Evolutionary conservation across 1,140 invertebrate genomes (phyloP), one percentile per base, ranked within the genome.

Genomic region (Meloidogyne exigua): DNA sequence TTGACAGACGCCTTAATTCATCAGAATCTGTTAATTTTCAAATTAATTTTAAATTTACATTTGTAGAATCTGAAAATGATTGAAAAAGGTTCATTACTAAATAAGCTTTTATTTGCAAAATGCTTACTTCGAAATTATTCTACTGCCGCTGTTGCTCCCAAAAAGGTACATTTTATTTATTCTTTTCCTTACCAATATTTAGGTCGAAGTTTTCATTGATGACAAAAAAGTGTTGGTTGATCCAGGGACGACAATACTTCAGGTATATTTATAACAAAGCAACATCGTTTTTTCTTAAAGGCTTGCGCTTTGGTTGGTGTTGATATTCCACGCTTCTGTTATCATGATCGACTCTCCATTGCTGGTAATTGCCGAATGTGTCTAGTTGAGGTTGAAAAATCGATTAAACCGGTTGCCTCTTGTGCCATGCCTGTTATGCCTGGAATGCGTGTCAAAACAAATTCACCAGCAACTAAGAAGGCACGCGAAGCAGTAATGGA

Each of bases 381-480:
- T 90, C 89, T 99, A 7, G 97, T 99, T 1, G 97, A 99, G 90
- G 95, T 99, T 49, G 97, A 99, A 89, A 98, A 96, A 88, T 92
- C 92, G 65, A 89, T 92, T 2, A 94, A 94, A 91, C 97, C 96
- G 9, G 93, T 98, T n/a, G 97, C 97, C 66, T 96, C 96, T 10
- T 99, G 96, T 90, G 96, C 97, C 1, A 99, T 99, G 96, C 97
- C 97, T 18, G 96, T 99, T 0, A 98, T 99, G 95, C 98, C 98
- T 89, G 97, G 96, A 71, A 91, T 91, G 94, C 91, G 92, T 82
- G 92, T 99, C 13, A 98, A 99, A 89, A 99, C 97, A 23, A 94
- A 99, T 87, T 99, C 96, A 0, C 93, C 95, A 80, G 90, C 97
- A 88, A 96, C 95, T 0, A 91, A 92, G 67, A 95, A 94, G 89